These are phyloP conservation scores for Arvicanthis niloticus DNA, from an alignment of 2,113 vertebrate species.

Conservation along the genomic window DNA sequence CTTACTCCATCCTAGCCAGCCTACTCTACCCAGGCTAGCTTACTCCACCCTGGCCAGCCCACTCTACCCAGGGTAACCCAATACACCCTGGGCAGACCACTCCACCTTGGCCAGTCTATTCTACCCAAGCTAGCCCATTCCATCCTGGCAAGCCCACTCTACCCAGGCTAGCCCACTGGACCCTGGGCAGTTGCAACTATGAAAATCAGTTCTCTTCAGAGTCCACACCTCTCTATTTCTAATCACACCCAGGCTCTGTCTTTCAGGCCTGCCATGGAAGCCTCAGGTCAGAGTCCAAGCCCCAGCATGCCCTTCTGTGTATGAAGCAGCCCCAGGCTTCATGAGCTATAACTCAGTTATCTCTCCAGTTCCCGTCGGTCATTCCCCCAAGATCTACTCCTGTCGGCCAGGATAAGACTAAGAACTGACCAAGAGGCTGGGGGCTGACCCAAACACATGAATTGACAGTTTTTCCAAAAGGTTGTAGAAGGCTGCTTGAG, in stretches of 20 bases:
- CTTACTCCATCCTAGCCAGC: neutral
- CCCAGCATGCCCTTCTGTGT: rapidly evolving
- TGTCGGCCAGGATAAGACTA: neutral
- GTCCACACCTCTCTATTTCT: rapidly evolving
- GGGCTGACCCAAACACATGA: rapidly evolving
- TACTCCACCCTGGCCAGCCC: neutral
- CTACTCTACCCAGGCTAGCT: neutral
- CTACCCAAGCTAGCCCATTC: neutral
- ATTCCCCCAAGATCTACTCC: neutral
- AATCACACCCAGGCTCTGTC: neutral
- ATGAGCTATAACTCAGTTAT: neutral
- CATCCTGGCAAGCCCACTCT: neutral
- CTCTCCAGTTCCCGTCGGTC: too few relatives aligned
- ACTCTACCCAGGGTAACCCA: neutral
- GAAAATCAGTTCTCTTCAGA: neutral
- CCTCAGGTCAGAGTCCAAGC: too few relatives aligned
- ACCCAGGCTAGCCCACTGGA: neutral
- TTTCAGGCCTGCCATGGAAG: neutral
- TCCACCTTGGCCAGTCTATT: neutral
- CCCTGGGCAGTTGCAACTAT: neutral
- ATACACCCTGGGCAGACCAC: neutral
- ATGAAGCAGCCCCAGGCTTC: neutral
- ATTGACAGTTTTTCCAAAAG: neutral
- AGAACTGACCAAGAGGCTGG: neutral
- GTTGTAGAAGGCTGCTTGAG: neutral